Conservation (phyloP, 2,113 vertebrate genomes). For the Thryonomys swinderianus region DNA sequence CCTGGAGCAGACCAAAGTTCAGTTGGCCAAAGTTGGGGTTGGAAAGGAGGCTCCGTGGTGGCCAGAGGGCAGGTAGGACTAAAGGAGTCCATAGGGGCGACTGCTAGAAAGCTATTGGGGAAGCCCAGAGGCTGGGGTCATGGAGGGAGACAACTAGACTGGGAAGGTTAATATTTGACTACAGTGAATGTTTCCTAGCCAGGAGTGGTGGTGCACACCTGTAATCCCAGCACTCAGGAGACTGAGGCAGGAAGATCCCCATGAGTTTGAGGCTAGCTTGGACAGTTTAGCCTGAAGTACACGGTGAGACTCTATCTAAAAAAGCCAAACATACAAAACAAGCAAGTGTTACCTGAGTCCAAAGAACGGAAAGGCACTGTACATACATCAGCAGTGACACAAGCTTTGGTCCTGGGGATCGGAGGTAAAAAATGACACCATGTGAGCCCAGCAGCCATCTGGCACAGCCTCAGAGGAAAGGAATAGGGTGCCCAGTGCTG, state of each 20-base stretch:
- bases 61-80: rapidly evolving
- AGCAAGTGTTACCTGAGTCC: neutral
- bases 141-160: neutral
- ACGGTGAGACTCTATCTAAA: neutral
- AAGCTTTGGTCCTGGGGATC: rapidly evolving
- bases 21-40: neutral
- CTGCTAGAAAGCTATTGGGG: neutral
- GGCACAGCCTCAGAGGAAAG: rapidly evolving
- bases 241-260: neutral
- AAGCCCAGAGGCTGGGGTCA: neutral
- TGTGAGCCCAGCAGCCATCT: rapidly evolving
- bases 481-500: neutral
- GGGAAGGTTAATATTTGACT: neutral
- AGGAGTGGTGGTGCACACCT: neutral
- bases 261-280: neutral
- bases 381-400: neutral
- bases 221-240: neutral
- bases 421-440: too few species aligned
- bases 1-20: neutral
- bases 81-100: rapidly evolving
- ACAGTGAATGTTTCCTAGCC: neutral
- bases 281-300: neutral
- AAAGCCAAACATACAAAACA: neutral
- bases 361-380: too few species aligned
- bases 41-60: neutral